Evolutionary conservation across 2,797 vertebrate genomes (phyloP).

Genomic region (Malurus leucopterus): DNA sequence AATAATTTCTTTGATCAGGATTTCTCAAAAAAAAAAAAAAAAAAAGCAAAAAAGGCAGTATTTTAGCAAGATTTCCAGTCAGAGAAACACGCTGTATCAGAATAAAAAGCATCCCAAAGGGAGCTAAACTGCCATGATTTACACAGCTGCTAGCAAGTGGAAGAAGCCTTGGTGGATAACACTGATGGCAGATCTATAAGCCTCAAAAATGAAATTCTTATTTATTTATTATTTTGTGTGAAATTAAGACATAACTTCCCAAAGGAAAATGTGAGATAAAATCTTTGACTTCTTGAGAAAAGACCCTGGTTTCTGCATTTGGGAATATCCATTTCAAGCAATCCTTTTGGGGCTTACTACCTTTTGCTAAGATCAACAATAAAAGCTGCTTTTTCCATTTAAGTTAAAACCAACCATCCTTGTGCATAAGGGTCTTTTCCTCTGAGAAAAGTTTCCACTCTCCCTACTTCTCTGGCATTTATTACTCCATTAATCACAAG

Average conservation of each 20-base stretch:
- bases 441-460: not conserved
- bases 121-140: not conserved
- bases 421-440: not conserved
- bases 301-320: not conserved
- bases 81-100: not conserved
- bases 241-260: not conserved
- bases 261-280: not conserved
- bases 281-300: not conserved
- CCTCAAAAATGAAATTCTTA: not conserved
- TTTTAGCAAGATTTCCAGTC: not conserved
- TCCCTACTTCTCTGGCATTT: not conserved
- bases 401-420: not conserved
- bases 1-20: not conserved
- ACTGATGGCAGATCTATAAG: not conserved
- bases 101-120: not conserved
- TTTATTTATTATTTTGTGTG: not conserved
- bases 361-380: not conserved
- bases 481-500: not conserved
- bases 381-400: conserved; percentile 19
- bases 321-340: not conserved
- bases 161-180: not conserved
- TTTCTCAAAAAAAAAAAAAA: not conserved
- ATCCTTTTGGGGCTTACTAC: not conserved
- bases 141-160: not conserved
- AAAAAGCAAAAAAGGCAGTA: not conserved